Evolutionary conservation across 1,140 invertebrate species (phyloP), one percentile per base, ranked within the genome.

Genomic region (Drosophila setifemur): DNA sequence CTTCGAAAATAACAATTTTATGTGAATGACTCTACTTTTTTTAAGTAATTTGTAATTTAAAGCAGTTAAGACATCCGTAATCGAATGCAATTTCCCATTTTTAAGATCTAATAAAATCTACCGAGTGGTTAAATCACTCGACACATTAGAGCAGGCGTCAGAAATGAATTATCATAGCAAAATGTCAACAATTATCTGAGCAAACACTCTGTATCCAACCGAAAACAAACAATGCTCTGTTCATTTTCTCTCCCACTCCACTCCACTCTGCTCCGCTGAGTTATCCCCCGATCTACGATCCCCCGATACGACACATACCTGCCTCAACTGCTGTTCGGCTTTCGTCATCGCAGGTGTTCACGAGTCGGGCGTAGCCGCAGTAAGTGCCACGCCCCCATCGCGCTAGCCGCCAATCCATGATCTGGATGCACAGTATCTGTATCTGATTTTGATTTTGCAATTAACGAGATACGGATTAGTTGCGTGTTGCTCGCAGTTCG

Each of bases 281-380:
- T 58, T 9, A 25, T 37, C 23, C 28, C 0, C 5, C 19, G 21
- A 14, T 37, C 23, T 16, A 8, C 12, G 39, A 43, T 18, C 28
- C 19, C 14, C 42, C 8, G 31, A 23, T 21, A 26, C 23, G 5
- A 48, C 28, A 78, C 75, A 35, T 78, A 78, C 75, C 75, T 78
- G 70, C 23, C 40, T 53, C 45, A 16, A 23, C 16, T 18, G n/a
- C 29, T 45, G n/a, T 25, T 45, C 23, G 23, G 31, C 26, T 35
- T 18, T 67, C 55, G 44, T 49, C 55, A 29, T 81, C 55, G 4
- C 67, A 67, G 43, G 35, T 74, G 25, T 42, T 54, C 28, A 63
- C 33, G 3, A 78, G 76, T 40, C 63, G 75, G 29, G 47, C 70
- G 47, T 79, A 78, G 4, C 37, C 70, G 28, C 55, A 77, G 18